Base-by-base conservation (phyloP, 2,113 vertebrate genomes). In the Coryphaenoides rupestris region DNA sequence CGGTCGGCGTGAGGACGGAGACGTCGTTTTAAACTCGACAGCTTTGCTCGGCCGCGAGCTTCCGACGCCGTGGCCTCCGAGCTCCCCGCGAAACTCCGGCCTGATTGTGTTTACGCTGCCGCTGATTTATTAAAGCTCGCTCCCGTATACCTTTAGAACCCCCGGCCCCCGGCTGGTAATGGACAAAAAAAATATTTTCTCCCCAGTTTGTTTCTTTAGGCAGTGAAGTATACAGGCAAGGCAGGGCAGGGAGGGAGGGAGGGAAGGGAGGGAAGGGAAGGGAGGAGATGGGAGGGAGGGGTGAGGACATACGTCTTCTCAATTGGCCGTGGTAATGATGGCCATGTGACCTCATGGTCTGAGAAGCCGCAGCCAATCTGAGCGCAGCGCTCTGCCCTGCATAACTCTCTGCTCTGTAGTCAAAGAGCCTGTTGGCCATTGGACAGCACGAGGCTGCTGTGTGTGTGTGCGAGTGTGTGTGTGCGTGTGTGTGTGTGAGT, bases 191-290 rank as follows among this genome's bases (percentile, higher is more conserved):
- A 82, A 70, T 72, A 81, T 82, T 79, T 73, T 74, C 72, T 62
- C 68, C 65, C 78, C 53, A 72, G 76, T 88, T 89, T 89, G 84
- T 89, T 89, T 84, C 81, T 85, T 82, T 86, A 84, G 85, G 77
- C 73, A 19, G 26, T 66, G 58, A 63, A 78, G 82, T 85, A 80
- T 84, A 86, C 79, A 82, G 67, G 47, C 15, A n/a, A n/a, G 17
- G 19, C 13, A 13, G 21, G 66, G 26, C 58, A 66, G 65, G 58
- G 52, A 67, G 46, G 3, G 46, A 12, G n/a, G 19, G 53, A 13
- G 53, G 53, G n/a, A n/a, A 65, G 26, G 60, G 68, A 63, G 54
- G 14, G 19, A 13, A 21, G 54, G 66, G 23, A n/a, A n/a, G n/a
- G n/a, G n/a, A n/a, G n/a, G n/a, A n/a, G n/a, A n/a, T n/a, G n/a